These are phyloP conservation scores for Ceyx margarethae DNA, from an alignment of 2,113 vertebrate genomes.

Conservation along the genomic window DNA sequence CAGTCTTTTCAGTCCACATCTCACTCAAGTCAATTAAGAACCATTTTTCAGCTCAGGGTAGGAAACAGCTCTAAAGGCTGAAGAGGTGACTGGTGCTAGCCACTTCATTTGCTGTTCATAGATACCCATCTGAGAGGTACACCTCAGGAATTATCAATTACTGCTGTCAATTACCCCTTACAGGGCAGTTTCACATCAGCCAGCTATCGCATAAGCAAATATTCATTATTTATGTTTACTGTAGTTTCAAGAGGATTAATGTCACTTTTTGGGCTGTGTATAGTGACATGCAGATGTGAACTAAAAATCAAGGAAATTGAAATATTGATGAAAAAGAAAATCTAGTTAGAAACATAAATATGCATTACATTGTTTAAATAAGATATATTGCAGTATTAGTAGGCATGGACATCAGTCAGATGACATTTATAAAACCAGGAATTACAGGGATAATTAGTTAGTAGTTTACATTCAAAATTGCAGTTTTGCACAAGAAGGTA, in stretches of 20 bases:
- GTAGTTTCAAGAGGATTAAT: not conserved
- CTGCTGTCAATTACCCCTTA: not conserved
- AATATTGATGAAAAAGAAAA: not conserved
- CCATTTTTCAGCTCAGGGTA: not conserved
- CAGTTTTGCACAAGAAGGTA: not conserved
- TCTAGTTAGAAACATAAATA: not conserved
- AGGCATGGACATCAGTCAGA: not conserved
- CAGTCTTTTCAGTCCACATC: not conserved
- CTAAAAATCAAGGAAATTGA: not conserved
- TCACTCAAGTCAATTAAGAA: slow-evolving; percentile 7
- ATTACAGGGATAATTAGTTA: not conserved
- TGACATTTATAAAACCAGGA: not conserved
- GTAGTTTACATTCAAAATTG: not conserved
- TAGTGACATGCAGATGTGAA: not conserved
- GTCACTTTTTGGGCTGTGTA: not conserved
- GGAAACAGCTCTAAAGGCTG: not conserved
- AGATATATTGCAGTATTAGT: not conserved
- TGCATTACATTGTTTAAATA: not conserved
- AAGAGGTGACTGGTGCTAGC: not conserved
- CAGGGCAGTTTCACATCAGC: not conserved
- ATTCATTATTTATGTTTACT: not conserved
- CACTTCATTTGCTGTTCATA: not conserved
- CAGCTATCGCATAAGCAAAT: not conserved
- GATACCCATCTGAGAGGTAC: not conserved
- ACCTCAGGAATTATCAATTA: not conserved